phyloP scores from a whole-genome alignment of 2,888 invertebrate genomes.

The Archaeoteleia sp. region DNA sequence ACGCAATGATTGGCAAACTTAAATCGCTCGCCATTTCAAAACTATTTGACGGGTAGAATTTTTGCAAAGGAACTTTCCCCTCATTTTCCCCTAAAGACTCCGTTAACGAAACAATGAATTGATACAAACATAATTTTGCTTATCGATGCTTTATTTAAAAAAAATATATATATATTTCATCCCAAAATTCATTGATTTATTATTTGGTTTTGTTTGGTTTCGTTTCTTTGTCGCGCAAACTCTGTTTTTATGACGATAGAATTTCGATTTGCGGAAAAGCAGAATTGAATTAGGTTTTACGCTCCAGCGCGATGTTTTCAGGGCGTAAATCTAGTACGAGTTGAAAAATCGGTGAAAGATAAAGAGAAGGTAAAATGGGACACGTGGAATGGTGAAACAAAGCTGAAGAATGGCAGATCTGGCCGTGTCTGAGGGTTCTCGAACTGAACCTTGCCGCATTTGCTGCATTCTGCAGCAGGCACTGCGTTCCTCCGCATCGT shows the following conservation, averaged over 20 bases:
- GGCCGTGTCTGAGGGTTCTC: constrained; percentile 44
- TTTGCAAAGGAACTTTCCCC: too few species aligned
- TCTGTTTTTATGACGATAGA: constrained; percentile 12
- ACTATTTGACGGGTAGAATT: too few species aligned
- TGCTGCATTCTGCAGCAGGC: constrained; percentile 62
- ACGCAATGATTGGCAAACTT: too few species aligned
- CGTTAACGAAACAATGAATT: too few species aligned
- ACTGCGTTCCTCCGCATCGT: constrained; percentile 64
- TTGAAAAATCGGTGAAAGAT: constrained; percentile 27
- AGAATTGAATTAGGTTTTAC: constrained; percentile 33
- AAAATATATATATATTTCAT: too few species aligned
- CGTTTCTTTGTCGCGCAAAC: too few species aligned
- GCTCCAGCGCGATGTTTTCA: constrained; percentile 18
- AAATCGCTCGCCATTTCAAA: too few species aligned
- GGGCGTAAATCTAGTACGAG: constrained; percentile 26
- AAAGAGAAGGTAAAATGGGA: constrained; percentile 41
- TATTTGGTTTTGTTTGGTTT: too few species aligned
- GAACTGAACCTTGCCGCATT: constrained; percentile 63
- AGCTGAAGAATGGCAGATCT: constrained; percentile 27
- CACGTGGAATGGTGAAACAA: constrained; percentile 20
- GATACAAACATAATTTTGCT: too few species aligned
- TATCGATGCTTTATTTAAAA: too few species aligned
- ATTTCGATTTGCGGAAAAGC: constrained; percentile 18
- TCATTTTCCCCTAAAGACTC: too few species aligned
- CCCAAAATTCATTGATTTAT: too few species aligned